Base-by-base conservation (phyloP, 2,888 invertebrate genomes). In the Melieria crassipennis region DNA sequence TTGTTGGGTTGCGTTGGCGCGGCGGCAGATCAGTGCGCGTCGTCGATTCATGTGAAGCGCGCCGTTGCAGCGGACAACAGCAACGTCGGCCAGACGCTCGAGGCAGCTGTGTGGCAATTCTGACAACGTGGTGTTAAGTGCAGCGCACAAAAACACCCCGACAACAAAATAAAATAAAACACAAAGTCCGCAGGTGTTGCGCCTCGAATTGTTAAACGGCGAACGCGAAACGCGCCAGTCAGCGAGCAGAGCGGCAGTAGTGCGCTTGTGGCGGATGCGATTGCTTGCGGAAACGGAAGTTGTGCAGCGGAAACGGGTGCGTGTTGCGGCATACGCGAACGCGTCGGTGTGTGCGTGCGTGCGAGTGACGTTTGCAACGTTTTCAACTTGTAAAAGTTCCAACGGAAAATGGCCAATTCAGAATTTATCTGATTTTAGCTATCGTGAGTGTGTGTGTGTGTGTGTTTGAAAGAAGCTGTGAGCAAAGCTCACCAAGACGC, bases 1-100 rank as follows among this genome's bases (percentile, higher is more conserved):
- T 57, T 52, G 48, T 47, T 70, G 62, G 43, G 63, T 16, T 16
- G 16, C 16, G 16, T 16, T 16, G 16, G 57, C 45, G 69, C 60
- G 58, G 55, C 57, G 47, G 48, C 67, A 70, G 73, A 73, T 81
- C 78, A 81, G 81, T 81, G 76, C 76, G 80, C 75, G 74, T 79
- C 76, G 69, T 73, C 78, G 73, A 72, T 75, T 78, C 81, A 77
- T 65, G 65, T 70, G 75, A 72, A 69, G 70, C 79, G 74, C 78
- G 79, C 71, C 81, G 72, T 69, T 30, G 52, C 13, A 13, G 52
- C 52, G 5, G 52, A n/a, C n/a, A 7, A 52, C n/a, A 52, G 9
- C 11, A 9, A 52, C 52, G 9, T 52, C 52, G 52, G 52, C 7
- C 52, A 5, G 13, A 7, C 11, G 7, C 13, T 52, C 9, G 13